These are phyloP conservation scores for Musca domestica DNA, from an alignment of 1,140 invertebrate genomes.

Conservation along the genomic window DNA sequence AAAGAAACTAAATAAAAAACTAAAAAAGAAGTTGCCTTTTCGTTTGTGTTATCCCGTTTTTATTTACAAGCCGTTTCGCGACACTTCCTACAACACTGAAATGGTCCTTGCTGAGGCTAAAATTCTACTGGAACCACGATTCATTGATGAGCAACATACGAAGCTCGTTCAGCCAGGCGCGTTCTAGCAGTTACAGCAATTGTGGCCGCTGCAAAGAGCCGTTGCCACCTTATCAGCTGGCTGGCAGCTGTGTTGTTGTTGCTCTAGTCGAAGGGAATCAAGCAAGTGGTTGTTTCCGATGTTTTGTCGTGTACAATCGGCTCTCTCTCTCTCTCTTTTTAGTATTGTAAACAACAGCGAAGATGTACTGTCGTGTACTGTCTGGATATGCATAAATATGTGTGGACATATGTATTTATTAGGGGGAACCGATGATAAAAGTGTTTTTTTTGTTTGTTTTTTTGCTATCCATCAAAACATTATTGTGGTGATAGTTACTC, in stretches of 20 bases:
- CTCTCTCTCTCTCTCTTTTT: no score
- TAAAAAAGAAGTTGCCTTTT: no score
- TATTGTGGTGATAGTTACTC: no score
- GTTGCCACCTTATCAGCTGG: constrained; percentile 2
- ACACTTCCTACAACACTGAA: background rate
- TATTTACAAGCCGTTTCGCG: no score
- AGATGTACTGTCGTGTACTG: no score
- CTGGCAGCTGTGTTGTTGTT: no score
- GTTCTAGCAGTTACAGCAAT: constrained; percentile 13
- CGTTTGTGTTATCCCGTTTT: no score
- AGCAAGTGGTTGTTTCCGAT: constrained; percentile 20
- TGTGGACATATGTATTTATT: background rate
- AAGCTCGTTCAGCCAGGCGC: no score
- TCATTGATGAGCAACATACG: no score
- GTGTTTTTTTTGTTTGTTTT: constrained; percentile 1
- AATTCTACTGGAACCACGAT: background rate
- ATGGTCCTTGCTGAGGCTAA: constrained; percentile 8
- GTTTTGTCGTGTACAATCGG: background rate
- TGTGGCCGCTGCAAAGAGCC: background rate
- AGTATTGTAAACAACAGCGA: background rate
- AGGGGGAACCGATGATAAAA: no score
- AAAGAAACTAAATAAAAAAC: no score
- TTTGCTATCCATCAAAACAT: constrained; percentile 3
- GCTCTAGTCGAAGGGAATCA: constrained; percentile 3
- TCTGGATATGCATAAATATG: background rate